These are phyloP conservation scores for Glyphotaelius pellucidus DNA, from an alignment of 2,888 invertebrate species.

Conservation along the genomic window DNA sequence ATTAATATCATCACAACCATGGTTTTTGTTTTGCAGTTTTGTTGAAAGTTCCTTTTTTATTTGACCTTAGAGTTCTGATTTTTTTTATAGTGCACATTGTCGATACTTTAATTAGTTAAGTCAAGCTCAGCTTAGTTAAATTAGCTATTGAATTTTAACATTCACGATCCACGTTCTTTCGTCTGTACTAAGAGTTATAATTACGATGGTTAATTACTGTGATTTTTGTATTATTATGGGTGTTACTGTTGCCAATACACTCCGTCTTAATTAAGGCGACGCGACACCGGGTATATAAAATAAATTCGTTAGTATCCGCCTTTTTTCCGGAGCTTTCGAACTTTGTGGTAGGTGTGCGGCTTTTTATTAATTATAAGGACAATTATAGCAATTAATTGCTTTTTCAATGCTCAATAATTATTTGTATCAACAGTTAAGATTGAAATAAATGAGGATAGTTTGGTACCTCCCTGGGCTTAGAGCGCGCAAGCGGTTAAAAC, in stretches of 20 bases:
- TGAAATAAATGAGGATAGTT: background rate
- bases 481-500: too few species aligned
- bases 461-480: background rate
- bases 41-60: background rate
- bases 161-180: slow-evolving; percentile 58
- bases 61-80: background rate
- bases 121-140: background rate
- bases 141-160: slow-evolving; percentile 55
- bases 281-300: slow-evolving; percentile 57
- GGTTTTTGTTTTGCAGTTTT: background rate
- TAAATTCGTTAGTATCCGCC: slow-evolving; percentile 38
- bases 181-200: slow-evolving; percentile 60
- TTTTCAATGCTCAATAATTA: slow-evolving; percentile 5
- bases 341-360: background rate
- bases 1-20: background rate
- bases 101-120: slow-evolving; percentile 9
- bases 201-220: slow-evolving; percentile 64
- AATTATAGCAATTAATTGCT: slow-evolving; percentile 33
- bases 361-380: slow-evolving; percentile 10
- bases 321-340: background rate
- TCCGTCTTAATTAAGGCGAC: slow-evolving; percentile 62
- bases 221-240: slow-evolving; percentile 62
- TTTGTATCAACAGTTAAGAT: slow-evolving; percentile 10
- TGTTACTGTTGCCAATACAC: slow-evolving; percentile 56
- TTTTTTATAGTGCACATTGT: background rate